These are phyloP conservation scores for Amyelois transitella DNA, from an alignment of 1,140 invertebrate genomes.

Conservation along the genomic window DNA sequence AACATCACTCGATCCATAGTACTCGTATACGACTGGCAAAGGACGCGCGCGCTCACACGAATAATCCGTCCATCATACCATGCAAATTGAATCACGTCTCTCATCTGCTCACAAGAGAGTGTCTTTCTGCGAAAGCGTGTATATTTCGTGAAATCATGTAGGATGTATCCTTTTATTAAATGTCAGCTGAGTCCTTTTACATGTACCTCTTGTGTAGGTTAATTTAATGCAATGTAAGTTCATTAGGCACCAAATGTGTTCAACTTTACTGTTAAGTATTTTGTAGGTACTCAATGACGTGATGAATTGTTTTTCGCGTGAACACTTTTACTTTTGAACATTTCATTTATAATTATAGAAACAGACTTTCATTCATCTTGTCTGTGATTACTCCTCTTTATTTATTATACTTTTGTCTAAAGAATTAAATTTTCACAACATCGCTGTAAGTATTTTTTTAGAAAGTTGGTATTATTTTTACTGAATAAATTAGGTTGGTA, in stretches of 20 bases:
- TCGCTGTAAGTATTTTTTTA: no score
- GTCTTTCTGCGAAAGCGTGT: constrained; percentile 5
- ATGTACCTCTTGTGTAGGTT: background rate
- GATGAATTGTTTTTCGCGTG: no score
- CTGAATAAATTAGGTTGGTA: background rate
- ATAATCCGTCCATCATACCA: constrained; percentile 61
- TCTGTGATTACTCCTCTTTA: no score
- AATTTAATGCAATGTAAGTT: background rate
- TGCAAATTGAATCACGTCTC: constrained; percentile 66
- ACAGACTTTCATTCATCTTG: no score
- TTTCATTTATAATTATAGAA: no score
- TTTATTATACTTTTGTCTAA: no score
- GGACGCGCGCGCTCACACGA: constrained; percentile 26
- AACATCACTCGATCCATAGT: constrained; percentile 12
- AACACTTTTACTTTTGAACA: no score
- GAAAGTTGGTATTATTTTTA: background rate
- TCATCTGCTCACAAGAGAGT: constrained; percentile 41
- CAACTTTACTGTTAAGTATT: no score
- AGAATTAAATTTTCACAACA: no score
- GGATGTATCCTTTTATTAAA: background rate
- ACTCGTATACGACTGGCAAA: constrained; percentile 23
- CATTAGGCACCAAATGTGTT: no score
- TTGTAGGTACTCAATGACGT: no score
- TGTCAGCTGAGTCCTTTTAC: background rate
- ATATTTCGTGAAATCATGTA: constrained; percentile 9